Evolutionary conservation across 2,888 invertebrate species (phyloP), one percentile per base, ranked within the genome.

Genomic region (Ochropacha duplaris): DNA sequence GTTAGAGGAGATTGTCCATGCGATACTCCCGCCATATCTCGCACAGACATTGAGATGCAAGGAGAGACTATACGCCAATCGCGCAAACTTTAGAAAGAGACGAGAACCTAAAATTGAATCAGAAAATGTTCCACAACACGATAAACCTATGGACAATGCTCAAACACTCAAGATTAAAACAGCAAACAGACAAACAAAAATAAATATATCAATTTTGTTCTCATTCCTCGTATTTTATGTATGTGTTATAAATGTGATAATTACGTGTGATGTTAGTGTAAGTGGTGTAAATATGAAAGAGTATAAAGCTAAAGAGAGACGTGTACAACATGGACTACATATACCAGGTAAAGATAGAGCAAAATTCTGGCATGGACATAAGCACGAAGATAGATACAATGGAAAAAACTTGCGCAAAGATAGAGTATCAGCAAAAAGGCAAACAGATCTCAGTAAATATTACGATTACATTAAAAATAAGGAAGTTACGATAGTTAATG

Each of bases 181-280:
- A 54, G 51, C 56, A 14, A 68, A 64, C 61, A 66, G 44, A 57
- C 59, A 55, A 44, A 60, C 71, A 54, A 74, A 69, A 62, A 39
- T 62, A 61, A 76, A 72, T 67, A 62, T 81, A 65, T 75, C 88
- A 67, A 63, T 72, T 56, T 68, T 87, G 72, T 68, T 86, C 63
- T 79, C 84, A 83, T 82, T 90, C 79, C 79, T 91, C 59, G 65
- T 90, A 69, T 84, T 87, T 64, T 88, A 88, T 79, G 22, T 88
- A 64, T 90, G 86, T 87, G 75, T 90, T 81, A 71, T 87, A 74
- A 90, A 92, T 90, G 90, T 92, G 87, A 90, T 92, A 90, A 83
- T 84, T 81, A 79, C 74, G 84, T 92, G 92, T 90, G 89, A 91
- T 89, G 89, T 81, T 87, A 91, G 86, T 84, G 79, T 87, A 78